These are phyloP conservation scores for Harpalus rufipes DNA, from an alignment of 2,888 invertebrate species.

Conservation along the genomic window DNA sequence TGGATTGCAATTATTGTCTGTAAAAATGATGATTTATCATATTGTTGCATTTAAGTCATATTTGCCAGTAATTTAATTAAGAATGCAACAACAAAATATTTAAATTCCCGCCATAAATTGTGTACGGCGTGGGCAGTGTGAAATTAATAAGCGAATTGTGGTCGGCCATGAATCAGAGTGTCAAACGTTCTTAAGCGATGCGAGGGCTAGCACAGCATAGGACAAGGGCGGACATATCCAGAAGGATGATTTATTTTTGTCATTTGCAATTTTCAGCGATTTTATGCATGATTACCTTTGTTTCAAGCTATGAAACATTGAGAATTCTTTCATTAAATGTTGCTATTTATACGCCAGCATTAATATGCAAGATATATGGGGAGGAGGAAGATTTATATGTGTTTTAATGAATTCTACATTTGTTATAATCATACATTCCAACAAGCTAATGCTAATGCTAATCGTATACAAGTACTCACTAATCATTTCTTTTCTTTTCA, in stretches of 20 bases:
- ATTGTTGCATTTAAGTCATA: conserved; percentile 4
- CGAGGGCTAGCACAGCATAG: conserved; percentile 32
- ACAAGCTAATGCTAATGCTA: neutral
- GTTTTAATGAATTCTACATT: conserved; percentile 4
- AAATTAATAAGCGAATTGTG: conserved; percentile 65
- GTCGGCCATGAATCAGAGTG: conserved; percentile 58
- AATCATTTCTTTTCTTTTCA: too few relatives aligned
- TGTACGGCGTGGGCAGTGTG: conserved; percentile 60
- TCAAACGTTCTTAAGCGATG: conserved; percentile 59
- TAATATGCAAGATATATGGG: neutral
- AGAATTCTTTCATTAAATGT: neutral
- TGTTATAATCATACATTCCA: neutral
- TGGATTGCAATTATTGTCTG: conserved; percentile 18
- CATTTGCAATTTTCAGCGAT: conserved; percentile 54
- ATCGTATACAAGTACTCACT: neutral
- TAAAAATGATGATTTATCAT: conserved; percentile 7
- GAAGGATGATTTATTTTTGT: conserved; percentile 54
- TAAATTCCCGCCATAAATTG: conserved; percentile 58
- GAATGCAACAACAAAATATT: conserved; percentile 44
- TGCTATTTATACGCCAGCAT: neutral
- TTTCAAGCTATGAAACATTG: conserved; percentile 27
- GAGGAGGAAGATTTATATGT: neutral
- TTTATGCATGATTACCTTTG: conserved; percentile 56
- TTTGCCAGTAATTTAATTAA: conserved; percentile 1
- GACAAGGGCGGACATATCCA: conserved; percentile 6